phyloP scores from a whole-genome alignment of 92 coral and sea anemone genomes.

The Porites divaricata region DNA sequence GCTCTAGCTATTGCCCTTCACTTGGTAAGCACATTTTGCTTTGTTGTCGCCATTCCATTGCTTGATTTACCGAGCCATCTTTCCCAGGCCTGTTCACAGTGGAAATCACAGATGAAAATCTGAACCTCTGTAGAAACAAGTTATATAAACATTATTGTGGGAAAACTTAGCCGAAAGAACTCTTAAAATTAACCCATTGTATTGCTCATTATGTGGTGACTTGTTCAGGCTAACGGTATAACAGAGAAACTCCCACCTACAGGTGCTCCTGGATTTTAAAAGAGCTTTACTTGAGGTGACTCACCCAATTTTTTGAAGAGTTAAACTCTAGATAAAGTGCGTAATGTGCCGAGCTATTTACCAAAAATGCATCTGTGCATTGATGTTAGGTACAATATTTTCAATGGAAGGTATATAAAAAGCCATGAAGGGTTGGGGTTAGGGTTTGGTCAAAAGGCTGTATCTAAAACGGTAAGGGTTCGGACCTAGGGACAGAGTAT shows the following conservation, averaged over 20 bases:
- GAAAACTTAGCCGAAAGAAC: constrained; percentile 5
- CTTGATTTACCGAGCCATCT: constrained; percentile 24
- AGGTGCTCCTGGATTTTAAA: too few relatives aligned
- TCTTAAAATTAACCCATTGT: neutral
- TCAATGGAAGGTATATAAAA: too few relatives aligned
- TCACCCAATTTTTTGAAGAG: too few relatives aligned
- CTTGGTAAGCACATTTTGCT: constrained; percentile 13
- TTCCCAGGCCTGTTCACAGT: constrained; percentile 45
- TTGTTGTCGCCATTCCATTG: constrained; percentile 15
- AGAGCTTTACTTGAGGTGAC: too few relatives aligned
- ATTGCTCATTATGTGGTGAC: neutral
- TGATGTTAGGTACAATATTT: too few relatives aligned
- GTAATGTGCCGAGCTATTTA: too few relatives aligned
- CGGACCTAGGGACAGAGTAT: neutral
- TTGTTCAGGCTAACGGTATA: constrained; percentile 8
- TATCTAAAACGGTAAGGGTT: too few relatives aligned
- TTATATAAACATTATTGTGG: neutral
- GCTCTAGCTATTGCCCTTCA: constrained; percentile 44
- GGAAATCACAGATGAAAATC: constrained; percentile 41
- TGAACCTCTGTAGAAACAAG: constrained; percentile 14
- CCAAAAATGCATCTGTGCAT: too few relatives aligned
- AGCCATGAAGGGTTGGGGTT: too few relatives aligned
- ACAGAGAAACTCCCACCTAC: too few relatives aligned
- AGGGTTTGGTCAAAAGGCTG: too few relatives aligned
- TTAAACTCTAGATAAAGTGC: too few relatives aligned